phyloP scores from a whole-genome alignment of 2,797 vertebrate species.

The Crax fasciolata region DNA sequence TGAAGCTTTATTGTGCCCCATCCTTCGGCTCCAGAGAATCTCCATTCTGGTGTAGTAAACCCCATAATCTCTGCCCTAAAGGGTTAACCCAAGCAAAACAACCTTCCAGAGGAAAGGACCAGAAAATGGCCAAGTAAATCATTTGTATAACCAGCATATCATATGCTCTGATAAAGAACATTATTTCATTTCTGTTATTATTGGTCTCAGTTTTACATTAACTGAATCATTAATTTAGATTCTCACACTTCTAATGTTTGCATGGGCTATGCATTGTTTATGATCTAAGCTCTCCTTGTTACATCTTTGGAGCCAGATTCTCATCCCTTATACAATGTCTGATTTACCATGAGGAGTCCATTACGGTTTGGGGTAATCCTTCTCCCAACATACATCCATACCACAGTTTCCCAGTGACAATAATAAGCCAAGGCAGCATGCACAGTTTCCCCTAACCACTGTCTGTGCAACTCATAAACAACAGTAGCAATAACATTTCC shows the following conservation, averaged over 20 bases:
- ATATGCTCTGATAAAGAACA: background rate
- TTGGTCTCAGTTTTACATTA: background rate
- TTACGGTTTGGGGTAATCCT: conserved; percentile 55
- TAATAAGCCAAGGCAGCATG: background rate
- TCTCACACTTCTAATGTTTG: background rate
- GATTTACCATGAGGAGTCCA: conserved; percentile 24
- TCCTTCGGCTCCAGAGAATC: background rate
- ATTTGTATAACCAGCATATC: background rate
- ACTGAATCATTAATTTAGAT: accelerated
- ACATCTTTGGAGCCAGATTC: background rate
- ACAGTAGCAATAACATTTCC: background rate
- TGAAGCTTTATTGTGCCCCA: background rate
- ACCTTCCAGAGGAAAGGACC: background rate
- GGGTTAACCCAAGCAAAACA: background rate
- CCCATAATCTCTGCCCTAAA: background rate
- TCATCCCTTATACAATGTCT: background rate
- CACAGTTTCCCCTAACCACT: conserved; percentile 3
- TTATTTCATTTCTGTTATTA: background rate
- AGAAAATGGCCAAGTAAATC: background rate
- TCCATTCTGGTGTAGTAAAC: background rate
- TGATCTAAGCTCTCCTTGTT: background rate
- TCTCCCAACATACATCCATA: conserved; percentile 28
- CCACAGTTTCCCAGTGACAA: conserved; percentile 40
- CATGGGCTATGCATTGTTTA: background rate
- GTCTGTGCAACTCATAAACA: background rate